Evolutionary conservation across 2,888 invertebrate genomes (phyloP).

Genomic region (Oithona nana): DNA sequence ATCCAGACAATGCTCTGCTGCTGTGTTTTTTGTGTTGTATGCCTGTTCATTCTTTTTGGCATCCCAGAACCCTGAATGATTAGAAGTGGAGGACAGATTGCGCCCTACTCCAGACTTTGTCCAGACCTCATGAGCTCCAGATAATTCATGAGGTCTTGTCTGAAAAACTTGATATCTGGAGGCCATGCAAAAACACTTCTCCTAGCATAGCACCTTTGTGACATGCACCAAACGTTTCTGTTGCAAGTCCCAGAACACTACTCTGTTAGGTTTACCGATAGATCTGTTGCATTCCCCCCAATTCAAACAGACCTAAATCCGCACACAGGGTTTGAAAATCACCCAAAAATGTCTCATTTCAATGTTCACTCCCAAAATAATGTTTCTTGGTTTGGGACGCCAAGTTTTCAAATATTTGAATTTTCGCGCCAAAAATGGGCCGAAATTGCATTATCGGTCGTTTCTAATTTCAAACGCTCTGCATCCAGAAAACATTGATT

Average conservation of each 20-base stretch:
- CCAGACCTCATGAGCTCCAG: neutral
- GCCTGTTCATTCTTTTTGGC: neutral
- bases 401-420: no score
- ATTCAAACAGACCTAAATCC: no score
- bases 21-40: neutral
- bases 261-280: no score
- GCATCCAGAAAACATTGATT: no score
- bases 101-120: neutral
- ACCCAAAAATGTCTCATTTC: no score
- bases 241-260: neutral
- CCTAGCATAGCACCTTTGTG: neutral
- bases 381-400: no score
- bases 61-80: neutral
- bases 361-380: no score
- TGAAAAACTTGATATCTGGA: neutral
- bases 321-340: no score
- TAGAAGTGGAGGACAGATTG: neutral
- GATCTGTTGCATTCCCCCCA: no score
- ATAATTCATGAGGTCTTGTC: neutral
- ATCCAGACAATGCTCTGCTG: neutral
- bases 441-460: no score
- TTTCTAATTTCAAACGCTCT: no score
- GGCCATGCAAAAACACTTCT: neutral
- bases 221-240: neutral
- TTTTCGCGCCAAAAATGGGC: no score